A percentile compares a stretch with the other conserved stretches of the same genome.
These are phyloP conservation scores for Apodemia hepburni DNA, from an alignment of 2,888 invertebrate species.

Conservation along the genomic window DNA sequence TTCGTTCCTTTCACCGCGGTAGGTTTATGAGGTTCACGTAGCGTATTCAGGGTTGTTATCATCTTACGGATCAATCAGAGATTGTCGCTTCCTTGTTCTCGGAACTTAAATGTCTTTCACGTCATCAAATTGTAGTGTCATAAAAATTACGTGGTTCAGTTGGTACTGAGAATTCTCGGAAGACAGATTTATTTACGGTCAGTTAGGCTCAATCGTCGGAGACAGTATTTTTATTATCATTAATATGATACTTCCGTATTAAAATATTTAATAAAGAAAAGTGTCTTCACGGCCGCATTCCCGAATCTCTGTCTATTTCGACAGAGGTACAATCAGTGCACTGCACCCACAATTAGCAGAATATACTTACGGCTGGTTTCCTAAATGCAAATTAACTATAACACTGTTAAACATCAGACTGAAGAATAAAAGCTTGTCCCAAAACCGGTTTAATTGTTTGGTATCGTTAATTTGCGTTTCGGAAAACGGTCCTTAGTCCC, in stretches of 20 bases:
- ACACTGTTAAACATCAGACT: too few relatives aligned
- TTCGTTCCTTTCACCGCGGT: constrained; percentile 31
- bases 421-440: too few relatives aligned
- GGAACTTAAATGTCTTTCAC: constrained; percentile 1
- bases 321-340: too few relatives aligned
- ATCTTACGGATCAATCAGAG: constrained; percentile 2
- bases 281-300: too few relatives aligned
- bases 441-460: too few relatives aligned
- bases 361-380: too few relatives aligned
- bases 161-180: not conserved
- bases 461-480: too few relatives aligned
- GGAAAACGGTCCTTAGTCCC: too few relatives aligned
- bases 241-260: not conserved
- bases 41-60: constrained; percentile 19
- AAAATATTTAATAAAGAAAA: not conserved
- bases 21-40: constrained; percentile 1
- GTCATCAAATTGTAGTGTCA: constrained; percentile 9
- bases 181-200: not conserved
- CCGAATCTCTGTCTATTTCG: too few relatives aligned
- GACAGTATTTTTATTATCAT: not conserved
- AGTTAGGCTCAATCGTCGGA: not conserved
- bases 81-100: constrained; percentile 10
- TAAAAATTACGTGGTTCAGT: constrained; percentile 6
- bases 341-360: too few relatives aligned
- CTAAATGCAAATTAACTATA: too few relatives aligned